Evolutionary conservation across 2,888 invertebrate species (phyloP).

Genomic region (Chelonus formosanus): DNA sequence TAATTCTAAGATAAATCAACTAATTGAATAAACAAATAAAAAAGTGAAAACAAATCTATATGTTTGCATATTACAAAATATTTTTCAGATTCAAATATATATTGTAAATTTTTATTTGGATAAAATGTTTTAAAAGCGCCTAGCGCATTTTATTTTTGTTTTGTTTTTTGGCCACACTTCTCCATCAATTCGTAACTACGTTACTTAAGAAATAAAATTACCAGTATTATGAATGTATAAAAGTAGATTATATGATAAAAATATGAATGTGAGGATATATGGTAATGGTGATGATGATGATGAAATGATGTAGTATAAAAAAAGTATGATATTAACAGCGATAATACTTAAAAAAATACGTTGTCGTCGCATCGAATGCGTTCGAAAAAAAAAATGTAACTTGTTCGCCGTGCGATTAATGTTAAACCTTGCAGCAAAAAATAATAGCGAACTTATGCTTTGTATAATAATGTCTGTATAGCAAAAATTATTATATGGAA

Average conservation of each 20-base stretch:
- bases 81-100: slow-evolving; percentile 56
- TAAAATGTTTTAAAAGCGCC: slow-evolving; percentile 13
- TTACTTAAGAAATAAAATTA: slow-evolving; percentile 43
- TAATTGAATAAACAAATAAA: slow-evolving; percentile 44
- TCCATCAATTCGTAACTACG: neutral
- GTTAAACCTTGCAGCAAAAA: slow-evolving; percentile 55
- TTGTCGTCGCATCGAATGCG: slow-evolving; percentile 40
- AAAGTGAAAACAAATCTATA: slow-evolving; percentile 27
- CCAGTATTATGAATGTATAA: slow-evolving; percentile 66
- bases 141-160: slow-evolving; percentile 19
- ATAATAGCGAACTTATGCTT: slow-evolving; percentile 60
- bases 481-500: slow-evolving; percentile 65
- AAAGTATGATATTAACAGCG: too few relatives aligned
- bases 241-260: slow-evolving; percentile 35
- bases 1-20: slow-evolving; percentile 42
- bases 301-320: slow-evolving; percentile 19
- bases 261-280: too few relatives aligned
- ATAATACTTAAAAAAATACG: slow-evolving; percentile 9
- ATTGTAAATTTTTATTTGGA: slow-evolving; percentile 35
- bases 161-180: neutral
- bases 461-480: slow-evolving; percentile 66
- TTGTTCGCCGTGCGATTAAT: slow-evolving; percentile 45
- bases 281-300: slow-evolving; percentile 26
- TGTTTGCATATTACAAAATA: slow-evolving; percentile 48
- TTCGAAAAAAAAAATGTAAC: slow-evolving; percentile 29